A percentile compares a stretch with the other conserved stretches of the same genome.
Conservation (phyloP, 1,140 invertebrate genomes). For the Pseudobourletiella spinata region DNA sequence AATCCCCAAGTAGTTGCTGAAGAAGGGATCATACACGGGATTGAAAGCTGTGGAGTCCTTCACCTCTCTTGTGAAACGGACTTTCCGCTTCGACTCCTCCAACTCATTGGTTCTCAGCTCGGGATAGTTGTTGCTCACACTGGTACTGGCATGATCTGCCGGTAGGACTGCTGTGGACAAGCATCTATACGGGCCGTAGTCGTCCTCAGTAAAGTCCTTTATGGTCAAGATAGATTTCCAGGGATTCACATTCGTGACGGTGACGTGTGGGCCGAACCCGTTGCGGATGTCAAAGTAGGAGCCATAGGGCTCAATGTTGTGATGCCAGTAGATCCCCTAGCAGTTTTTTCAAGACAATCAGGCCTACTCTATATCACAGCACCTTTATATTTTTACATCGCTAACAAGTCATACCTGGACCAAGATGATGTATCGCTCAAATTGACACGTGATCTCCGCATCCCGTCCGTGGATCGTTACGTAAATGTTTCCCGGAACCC, state of each 20-base stretch:
- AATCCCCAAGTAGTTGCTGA: not conserved
- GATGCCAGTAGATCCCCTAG: constrained; percentile 34
- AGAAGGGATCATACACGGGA: constrained; percentile 2
- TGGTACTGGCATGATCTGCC: not conserved
- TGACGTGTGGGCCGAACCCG: constrained; percentile 26
- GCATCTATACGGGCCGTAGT: constrained; percentile 30
- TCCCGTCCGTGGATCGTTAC: constrained; percentile 7
- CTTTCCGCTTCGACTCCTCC: constrained; percentile 1
- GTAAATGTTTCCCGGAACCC: constrained; percentile 26
- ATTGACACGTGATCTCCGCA: constrained; percentile 32
- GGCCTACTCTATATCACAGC: too few species aligned
- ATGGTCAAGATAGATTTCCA: constrained; percentile 29
- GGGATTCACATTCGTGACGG: constrained; percentile 16
- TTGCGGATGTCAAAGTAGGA: constrained; percentile 30
- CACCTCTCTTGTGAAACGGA: constrained; percentile 9
- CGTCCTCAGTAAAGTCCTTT: constrained; percentile 23
- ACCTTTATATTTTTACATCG: too few species aligned
- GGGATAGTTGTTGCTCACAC: not conserved
- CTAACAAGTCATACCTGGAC: constrained; percentile 30
- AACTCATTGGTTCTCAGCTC: not conserved
- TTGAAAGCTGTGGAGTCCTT: not conserved
- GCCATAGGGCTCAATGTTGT: constrained; percentile 25
- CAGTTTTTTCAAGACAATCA: too few species aligned
- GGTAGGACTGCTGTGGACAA: constrained; percentile 31
- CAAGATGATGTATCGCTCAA: constrained; percentile 27